Conservation (phyloP, 1,140 invertebrate species). For the Drosophila sechellia region DNA sequence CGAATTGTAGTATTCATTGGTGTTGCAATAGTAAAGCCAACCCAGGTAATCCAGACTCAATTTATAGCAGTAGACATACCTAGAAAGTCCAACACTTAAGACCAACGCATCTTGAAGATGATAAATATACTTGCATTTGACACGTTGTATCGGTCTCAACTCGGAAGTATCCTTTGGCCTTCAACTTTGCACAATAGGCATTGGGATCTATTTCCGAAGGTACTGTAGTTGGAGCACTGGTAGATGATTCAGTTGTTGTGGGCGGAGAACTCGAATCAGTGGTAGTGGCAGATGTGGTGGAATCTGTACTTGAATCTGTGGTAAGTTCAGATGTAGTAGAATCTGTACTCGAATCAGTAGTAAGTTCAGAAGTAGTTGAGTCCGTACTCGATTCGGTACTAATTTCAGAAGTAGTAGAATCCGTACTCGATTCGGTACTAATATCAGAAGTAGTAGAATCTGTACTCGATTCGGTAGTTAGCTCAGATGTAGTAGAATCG, state of each 20-base stretch:
- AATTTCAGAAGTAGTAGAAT: too few species aligned
- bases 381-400: too few species aligned
- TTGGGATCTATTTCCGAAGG: conserved; percentile 26
- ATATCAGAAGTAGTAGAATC: not conserved
- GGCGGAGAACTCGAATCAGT: not conserved
- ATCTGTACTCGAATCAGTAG: conserved; percentile 17
- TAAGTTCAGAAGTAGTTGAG: not conserved
- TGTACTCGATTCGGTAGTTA: not conserved
- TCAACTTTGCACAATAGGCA: conserved; percentile 40
- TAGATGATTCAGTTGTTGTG: conserved; percentile 18
- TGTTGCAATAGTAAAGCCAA: conserved; percentile 59
- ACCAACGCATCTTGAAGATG: not conserved
- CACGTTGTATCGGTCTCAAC: conserved; percentile 56
- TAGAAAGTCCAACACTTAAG: conserved; percentile 13
- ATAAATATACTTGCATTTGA: conserved; percentile 39
- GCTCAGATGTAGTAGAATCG: not conserved
- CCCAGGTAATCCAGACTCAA: conserved; percentile 56
- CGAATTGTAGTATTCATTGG: conserved; percentile 50
- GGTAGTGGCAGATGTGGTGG: not conserved
- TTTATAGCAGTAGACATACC: conserved; percentile 64
- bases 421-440: too few species aligned
- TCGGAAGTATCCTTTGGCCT: conserved; percentile 42
- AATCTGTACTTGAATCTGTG: conserved; percentile 8
- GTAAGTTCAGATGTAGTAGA: not conserved
- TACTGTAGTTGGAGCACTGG: conserved; percentile 17